phyloP scores from a whole-genome alignment of 2,888 invertebrate species.

The Crocallis elinguaria region DNA sequence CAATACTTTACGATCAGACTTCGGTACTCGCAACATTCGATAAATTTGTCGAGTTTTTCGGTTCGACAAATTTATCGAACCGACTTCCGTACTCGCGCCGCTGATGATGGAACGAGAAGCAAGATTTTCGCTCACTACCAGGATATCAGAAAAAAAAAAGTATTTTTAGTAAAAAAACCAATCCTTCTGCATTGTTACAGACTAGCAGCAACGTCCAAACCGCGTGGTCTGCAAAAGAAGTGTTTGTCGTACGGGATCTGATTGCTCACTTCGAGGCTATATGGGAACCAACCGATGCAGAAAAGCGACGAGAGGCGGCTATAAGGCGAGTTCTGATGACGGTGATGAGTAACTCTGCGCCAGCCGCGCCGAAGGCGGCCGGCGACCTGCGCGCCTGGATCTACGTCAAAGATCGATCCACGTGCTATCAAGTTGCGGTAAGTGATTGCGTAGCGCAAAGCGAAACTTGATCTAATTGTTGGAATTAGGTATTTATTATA shows the following conservation, averaged over 20 bases:
- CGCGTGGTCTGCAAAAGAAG: constrained; percentile 87
- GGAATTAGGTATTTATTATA: no score
- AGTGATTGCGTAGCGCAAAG: constrained; percentile 43
- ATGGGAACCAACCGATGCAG: constrained; percentile 92
- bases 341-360: constrained; percentile 86
- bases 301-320: constrained; percentile 89
- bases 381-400: constrained; percentile 94
- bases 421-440: constrained; percentile 85
- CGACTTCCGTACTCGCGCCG: no score
- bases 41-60: no score
- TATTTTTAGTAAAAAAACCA: no score
- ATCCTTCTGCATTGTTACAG: no score
- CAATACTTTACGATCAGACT: no score
- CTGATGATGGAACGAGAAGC: no score
- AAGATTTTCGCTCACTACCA: no score
- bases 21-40: no score
- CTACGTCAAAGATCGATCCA: constrained; percentile 86
- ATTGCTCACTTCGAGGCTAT: constrained; percentile 90
- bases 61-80: no score
- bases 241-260: constrained; percentile 91
- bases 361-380: constrained; percentile 86
- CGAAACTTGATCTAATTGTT: not conserved
- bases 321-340: constrained; percentile 90
- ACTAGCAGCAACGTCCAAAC: constrained; percentile 76
- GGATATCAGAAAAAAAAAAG: no score